Evolutionary conservation across 2,113 vertebrate species (phyloP), one percentile per base, ranked within the genome.

Genomic region (Otus sunia): DNA sequence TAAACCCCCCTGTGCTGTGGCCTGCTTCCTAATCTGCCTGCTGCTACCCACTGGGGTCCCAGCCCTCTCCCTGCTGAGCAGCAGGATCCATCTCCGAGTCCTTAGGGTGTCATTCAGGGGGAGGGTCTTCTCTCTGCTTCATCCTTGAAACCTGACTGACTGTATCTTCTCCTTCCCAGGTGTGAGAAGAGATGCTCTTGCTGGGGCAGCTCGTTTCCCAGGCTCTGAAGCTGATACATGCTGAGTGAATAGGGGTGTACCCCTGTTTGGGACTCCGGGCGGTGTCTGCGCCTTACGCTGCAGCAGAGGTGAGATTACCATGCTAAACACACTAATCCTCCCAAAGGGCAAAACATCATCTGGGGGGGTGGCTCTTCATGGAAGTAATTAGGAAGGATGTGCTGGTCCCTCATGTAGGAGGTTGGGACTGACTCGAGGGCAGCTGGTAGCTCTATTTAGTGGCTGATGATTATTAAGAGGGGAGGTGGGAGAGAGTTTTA

Each of bases 211-310:
- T 50, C 1, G 2, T 60, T 64, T 34, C 43, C 21, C 6, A 11
- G 45, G 63, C 52, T 68, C 52, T 26, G 71, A 11, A 58, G 52
- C 43, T 55, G 72, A 9, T 41, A 12, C 0, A 1, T 47, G 63
- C 36, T 5, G 32, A 36, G n/a, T 0, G 11, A 22, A 45, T 3
- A 1, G 0, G 5, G 21, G 10, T 20, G 17, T 41, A 12, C 11
- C 12, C 21, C 49, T 20, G 41, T 34, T 45, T 36, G 36, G 53
- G 50, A 41, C 19, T 29, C 17, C 13, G 3, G 8, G 67, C 4
- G 0, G 15, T 50, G 23, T 39, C 47, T 79, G 43, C 0, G 2
- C 23, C 1, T 37, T 22, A 14, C 1, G 3, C 41, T 62, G 47
- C 13, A 13, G 29, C 2, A 11, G 39, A 60, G 76, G 71, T 84